Evolutionary conservation across 1,140 invertebrate genomes (phyloP).

Genomic region (Drosophila tristis): DNA sequence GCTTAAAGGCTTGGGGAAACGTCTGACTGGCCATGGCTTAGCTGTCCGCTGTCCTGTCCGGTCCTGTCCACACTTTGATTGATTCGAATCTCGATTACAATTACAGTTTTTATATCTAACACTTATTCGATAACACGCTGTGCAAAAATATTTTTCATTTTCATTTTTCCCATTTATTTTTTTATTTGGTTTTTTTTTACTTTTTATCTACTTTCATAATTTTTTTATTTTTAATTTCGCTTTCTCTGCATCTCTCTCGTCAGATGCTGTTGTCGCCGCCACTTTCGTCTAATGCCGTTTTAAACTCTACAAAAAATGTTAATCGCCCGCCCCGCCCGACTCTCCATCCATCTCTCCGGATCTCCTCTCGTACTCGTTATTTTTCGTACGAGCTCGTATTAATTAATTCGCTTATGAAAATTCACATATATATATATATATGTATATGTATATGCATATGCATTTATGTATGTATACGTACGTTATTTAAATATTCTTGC

Average conservation of each 20-base stretch:
- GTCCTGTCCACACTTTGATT: slow-evolving; percentile 23
- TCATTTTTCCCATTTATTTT: slow-evolving; percentile 25
- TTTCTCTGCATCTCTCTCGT: not conserved
- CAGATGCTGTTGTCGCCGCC: slow-evolving; percentile 16
- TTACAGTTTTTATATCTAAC: slow-evolving; percentile 69
- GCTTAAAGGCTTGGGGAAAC: not conserved
- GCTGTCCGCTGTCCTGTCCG: too few species aligned
- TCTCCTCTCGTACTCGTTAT: not conserved
- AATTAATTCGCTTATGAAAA: slow-evolving; percentile 38
- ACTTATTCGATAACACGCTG: slow-evolving; percentile 76
- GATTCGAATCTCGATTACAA: slow-evolving; percentile 56
- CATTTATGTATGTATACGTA: slow-evolving; percentile 43
- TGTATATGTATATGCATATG: slow-evolving; percentile 28
- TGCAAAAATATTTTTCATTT: slow-evolving; percentile 71
- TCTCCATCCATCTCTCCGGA: not conserved
- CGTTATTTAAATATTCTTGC: slow-evolving; percentile 45
- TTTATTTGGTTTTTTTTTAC: slow-evolving; percentile 15
- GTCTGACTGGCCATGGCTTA: too few species aligned
- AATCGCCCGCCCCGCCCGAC: slow-evolving; percentile 37
- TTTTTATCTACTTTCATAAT: slow-evolving; percentile 6
- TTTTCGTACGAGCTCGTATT: slow-evolving; percentile 13
- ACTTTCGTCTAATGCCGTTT: slow-evolving; percentile 3
- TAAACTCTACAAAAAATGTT: slow-evolving; percentile 66
- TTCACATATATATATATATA: slow-evolving; percentile 18
- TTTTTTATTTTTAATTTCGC: slow-evolving; percentile 3